A percentile compares a stretch with the other conserved stretches of the same genome.
These are phyloP conservation scores for Pionites leucogaster DNA, from an alignment of 2,113 vertebrate genomes.

Conservation along the genomic window DNA sequence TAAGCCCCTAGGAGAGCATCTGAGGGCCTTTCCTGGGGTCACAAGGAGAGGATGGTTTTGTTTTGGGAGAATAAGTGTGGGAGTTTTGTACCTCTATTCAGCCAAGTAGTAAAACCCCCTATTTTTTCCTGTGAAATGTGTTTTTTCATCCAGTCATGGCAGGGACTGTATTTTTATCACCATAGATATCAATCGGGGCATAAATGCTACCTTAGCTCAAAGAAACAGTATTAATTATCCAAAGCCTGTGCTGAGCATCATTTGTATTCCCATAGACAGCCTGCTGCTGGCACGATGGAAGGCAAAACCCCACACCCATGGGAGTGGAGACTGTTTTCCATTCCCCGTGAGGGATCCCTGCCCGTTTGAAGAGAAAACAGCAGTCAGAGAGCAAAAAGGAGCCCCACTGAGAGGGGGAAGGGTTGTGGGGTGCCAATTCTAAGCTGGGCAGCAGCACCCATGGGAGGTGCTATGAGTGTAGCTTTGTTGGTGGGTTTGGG, in stretches of 20 bases:
- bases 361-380: not conserved
- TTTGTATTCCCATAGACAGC: not conserved
- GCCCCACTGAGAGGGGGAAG: accelerated
- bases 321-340: not conserved
- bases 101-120: not conserved
- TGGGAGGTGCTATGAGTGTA: accelerated
- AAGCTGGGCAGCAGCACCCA: not conserved
- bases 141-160: not conserved
- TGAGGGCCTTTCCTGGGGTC: not conserved
- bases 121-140: not conserved
- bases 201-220: not conserved
- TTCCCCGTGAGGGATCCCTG: not conserved
- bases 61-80: not conserved
- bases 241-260: not conserved
- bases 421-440: not conserved
- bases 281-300: not conserved
- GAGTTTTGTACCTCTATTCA: not conserved
- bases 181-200: not conserved
- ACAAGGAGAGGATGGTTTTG: not conserved
- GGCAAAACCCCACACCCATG: not conserved
- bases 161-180: not conserved
- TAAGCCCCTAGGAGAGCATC: not conserved
- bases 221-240: not conserved
- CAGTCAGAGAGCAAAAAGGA: not conserved
- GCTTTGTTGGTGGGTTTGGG: not conserved